Conservation (phyloP, 2,888 invertebrate genomes). For the Vanessa cardui region DNA sequence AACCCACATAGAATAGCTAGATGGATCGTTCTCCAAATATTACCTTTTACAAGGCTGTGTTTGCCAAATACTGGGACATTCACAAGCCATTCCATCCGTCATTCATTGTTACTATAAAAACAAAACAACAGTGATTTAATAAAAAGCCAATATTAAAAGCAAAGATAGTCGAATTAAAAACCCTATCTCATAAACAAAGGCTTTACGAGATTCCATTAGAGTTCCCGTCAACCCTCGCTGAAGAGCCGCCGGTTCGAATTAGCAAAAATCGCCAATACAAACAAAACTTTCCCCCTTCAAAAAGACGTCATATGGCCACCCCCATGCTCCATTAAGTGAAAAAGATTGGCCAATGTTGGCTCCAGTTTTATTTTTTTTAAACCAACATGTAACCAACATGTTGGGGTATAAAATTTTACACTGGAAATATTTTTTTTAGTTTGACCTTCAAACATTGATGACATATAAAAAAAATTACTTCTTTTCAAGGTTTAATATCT, state of each 20-base stretch:
- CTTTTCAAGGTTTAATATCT: no score
- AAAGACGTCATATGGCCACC: conserved; percentile 19
- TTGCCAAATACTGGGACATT: no score
- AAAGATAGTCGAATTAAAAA: conserved; percentile 32
- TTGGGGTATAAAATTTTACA: no score
- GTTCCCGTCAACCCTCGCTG: conserved; percentile 32
- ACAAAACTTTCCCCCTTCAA: conserved; percentile 46
- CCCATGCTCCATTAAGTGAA: conserved; percentile 26
- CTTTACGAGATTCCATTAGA: conserved; percentile 46
- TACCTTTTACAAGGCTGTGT: no score
- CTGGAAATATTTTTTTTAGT: no score
- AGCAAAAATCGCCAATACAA: conserved; percentile 58
- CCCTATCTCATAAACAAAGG: conserved; percentile 37
- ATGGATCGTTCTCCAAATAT: no score
- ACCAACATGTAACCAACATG: background rate
- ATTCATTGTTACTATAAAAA: background rate
- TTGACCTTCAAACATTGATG: no score
- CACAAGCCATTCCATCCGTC: background rate
- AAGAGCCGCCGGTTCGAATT: conserved; percentile 51
- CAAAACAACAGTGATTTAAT: background rate
- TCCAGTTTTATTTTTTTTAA: conserved; percentile 1
- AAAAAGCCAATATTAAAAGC: background rate
- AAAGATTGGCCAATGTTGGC: conserved; percentile 28
- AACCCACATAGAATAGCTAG: no score
- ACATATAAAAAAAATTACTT: no score